Base-by-base conservation (phyloP, 2,888 invertebrate genomes). In the Ariolimax columbianus region DNA sequence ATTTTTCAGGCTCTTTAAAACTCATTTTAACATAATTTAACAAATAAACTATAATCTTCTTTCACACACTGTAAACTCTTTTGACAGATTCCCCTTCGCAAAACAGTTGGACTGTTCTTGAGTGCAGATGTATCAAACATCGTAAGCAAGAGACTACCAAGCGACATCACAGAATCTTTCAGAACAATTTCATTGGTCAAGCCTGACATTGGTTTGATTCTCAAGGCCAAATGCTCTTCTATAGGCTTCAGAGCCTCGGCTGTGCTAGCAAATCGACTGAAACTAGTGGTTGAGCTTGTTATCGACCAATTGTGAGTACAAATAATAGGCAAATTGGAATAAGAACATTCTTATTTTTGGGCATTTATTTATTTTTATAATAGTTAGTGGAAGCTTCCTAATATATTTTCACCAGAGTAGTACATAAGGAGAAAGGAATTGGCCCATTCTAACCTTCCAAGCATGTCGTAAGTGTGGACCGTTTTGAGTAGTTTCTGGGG, bases 291-390 rank as follows among this genome's bases (percentile, higher is more conserved):
- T 11, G 93, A 94, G 75, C 90, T 93, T 30, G 91, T 91, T 79
- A 92, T 90, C 83, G 94, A 94, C 88, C 92, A 92, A 77, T 88
- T 94, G 94, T 94, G 89, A 91, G 94, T 78, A 26, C 0, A n/a
- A 26, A 2, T 23, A 51, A 75, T 33, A 33, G 17, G 17, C 36
- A 30, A 19, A 33, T 30, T 47, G 6, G 6, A 19, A 33, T 30
- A 30, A 26, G 6, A 26, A 1, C 26, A 51, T 33, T 73, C 19
- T 75, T 30, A 43, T 11, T n/a, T 51, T 51, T 47, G 11, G 51
- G 11, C 33, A 2, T 47, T 47, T 17, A 17, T 51, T 75, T 75
- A 26, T 51, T 2, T n/a, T 75, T 33, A 1, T 14, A 30, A 51
- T 30, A 73, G 33, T 26, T 43, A 26, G 9, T 19, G 17, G 23